A percentile compares a stretch with the other conserved stretches of the same genome.
phyloP scores from a whole-genome alignment of 2,888 invertebrate species.

The Ypsolopha scabrella region DNA sequence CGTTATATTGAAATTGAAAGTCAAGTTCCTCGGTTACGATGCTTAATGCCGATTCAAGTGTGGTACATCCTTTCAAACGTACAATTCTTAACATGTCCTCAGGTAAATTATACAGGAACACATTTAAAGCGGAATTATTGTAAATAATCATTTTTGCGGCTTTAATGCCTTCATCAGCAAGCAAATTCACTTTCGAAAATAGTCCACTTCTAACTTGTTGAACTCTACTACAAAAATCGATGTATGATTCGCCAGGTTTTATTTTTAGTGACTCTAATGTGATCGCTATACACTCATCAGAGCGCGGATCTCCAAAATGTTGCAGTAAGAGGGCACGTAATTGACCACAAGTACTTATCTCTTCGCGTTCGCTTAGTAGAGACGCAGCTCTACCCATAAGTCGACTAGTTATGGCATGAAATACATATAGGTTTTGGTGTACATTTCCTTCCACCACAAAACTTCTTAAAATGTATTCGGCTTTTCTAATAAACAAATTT shows the following conservation, averaged over 20 bases:
- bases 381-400: not conserved
- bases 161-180: not conserved
- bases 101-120: not conserved
- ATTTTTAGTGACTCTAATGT: not conserved
- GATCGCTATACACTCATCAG: slow-evolving; percentile 1
- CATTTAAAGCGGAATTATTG: no score
- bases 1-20: not conserved
- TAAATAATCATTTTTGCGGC: not conserved
- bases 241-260: not conserved
- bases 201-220: not conserved
- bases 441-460: no score
- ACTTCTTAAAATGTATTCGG: no score
- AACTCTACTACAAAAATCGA: not conserved
- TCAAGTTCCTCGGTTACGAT: not conserved
- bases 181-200: not conserved
- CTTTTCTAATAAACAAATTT: no score
- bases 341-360: not conserved
- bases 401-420: not conserved
- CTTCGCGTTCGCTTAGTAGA: slow-evolving; percentile 1
- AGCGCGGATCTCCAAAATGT: slow-evolving; percentile 4
- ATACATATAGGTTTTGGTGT: no score
- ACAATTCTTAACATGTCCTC: not conserved
- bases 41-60: not conserved
- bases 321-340: not conserved
- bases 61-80: not conserved